Conservation (phyloP, 2,888 invertebrate genomes). For the Schrankia costaestrigalis region DNA sequence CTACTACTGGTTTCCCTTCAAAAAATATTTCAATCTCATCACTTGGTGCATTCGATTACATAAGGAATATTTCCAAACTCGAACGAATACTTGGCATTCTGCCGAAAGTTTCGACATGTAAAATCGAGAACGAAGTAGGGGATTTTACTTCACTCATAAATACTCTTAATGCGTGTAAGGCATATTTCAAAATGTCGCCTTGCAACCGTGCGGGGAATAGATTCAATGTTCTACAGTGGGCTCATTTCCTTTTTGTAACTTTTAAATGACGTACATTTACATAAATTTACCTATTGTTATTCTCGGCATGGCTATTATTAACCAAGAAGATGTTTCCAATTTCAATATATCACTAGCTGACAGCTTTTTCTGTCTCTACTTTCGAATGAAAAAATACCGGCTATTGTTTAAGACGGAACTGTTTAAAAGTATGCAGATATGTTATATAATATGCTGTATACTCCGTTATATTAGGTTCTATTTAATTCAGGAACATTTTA, state of each 20-base stretch:
- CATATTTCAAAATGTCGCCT: slow-evolving; percentile 55
- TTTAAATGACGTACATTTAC: slow-evolving; percentile 68
- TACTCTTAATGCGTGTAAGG: slow-evolving; percentile 22
- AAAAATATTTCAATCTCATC: too few relatives aligned
- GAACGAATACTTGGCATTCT: background rate
- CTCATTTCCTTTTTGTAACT: slow-evolving; percentile 76
- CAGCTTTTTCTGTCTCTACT: background rate
- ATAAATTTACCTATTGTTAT: slow-evolving; percentile 79
- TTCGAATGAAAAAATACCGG: background rate
- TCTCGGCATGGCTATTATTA: slow-evolving; percentile 55
- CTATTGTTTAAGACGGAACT: background rate
- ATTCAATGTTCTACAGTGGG: slow-evolving; percentile 55
- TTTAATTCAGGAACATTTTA: slow-evolving; percentile 22
- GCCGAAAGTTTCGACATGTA: background rate
- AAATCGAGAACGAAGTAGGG: background rate
- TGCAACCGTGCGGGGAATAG: slow-evolving; percentile 57
- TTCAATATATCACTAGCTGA: slow-evolving; percentile 21
- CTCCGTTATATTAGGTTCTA: background rate
- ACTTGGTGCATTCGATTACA: too few relatives aligned
- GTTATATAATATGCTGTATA: too few relatives aligned
- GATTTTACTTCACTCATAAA: slow-evolving; percentile 12
- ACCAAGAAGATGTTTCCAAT: slow-evolving; percentile 54
- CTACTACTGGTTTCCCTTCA: background rate
- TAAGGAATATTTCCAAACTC: background rate
- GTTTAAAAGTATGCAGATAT: too few relatives aligned